Base-by-base conservation (phyloP, 1,140 invertebrate species). In the Drosophila mayri region DNA sequence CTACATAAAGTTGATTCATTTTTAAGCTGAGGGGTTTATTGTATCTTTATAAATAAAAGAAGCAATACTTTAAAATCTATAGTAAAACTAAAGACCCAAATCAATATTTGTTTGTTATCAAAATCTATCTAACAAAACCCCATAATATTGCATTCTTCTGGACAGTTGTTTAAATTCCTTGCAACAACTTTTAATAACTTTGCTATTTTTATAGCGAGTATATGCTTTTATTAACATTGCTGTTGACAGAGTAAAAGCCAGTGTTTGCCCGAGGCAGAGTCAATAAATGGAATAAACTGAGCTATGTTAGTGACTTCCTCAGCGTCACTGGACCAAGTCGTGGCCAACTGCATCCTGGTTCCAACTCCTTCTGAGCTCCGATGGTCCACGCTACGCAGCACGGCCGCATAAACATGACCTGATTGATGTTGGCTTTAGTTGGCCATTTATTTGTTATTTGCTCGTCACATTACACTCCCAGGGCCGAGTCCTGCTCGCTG, bases 371-470 rank as follows among this genome's bases (percentile, higher is more conserved):
- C 46, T 0, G 22, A 47, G n/a, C 61, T 30, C 8, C 16, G 25
- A 9, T 28, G 14, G 25, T 35, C 16, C 43, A 43, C 44, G 47
- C 37, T 9, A 41, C 43, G 20, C 37, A 55, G 44, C 37, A 63
- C 52, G 41, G 75, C 76, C 81, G 81, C 81, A 84, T 84, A 84
- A 84, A 76, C 81, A 80, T 80, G 66, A 72, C 76, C 81, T 84
- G 76, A 84, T 84, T 84, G 81, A 84, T 80, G 81, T 84, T 80
- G 57, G 71, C 55, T 76, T 84, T 79, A 66, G 81, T 52, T 66
- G 65, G 58, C 61, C 81, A 84, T 79, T 83, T 83, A 84, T 79
- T 84, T 75, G 80, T 71, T 83, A 74, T 83, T 79, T 84, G 59
- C 76, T 52, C 76, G 59, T 76, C 67, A 59, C 76, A 79, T 59